phyloP scores from a whole-genome alignment of 2,113 vertebrate genomes.

The Cynopterus brachyotis region DNA sequence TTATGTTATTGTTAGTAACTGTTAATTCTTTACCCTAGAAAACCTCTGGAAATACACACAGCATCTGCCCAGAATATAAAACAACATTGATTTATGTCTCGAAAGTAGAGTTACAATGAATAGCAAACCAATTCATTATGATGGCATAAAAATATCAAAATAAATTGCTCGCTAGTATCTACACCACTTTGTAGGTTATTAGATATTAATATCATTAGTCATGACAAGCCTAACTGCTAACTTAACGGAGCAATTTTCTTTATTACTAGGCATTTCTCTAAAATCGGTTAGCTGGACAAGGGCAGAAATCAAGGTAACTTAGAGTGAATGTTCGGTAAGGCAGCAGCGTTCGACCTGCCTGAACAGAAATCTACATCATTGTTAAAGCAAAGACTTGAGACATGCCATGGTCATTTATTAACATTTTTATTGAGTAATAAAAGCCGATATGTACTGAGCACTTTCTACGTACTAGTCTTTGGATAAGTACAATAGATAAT shows the following conservation, averaged over 20 bases:
- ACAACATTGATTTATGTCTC: slow-evolving; percentile 78
- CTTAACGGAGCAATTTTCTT: slow-evolving; percentile 67
- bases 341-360: neutral
- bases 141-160: slow-evolving; percentile 82
- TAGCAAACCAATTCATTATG: slow-evolving; percentile 83
- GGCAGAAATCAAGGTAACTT: slow-evolving; percentile 44
- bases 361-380: neutral
- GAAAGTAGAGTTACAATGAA: slow-evolving; percentile 76
- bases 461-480: neutral
- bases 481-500: neutral
- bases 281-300: slow-evolving; percentile 32
- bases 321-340: neutral
- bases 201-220: slow-evolving; percentile 76
- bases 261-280: slow-evolving; percentile 46
- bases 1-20: slow-evolving; percentile 75
- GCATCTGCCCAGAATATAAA: slow-evolving; percentile 77
- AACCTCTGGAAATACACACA: slow-evolving; percentile 72
- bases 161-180: slow-evolving; percentile 77
- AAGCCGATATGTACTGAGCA: neutral
- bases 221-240: slow-evolving; percentile 64
- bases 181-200: slow-evolving; percentile 70
- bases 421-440: neutral
- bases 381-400: neutral
- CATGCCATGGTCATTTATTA: neutral
- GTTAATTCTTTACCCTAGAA: slow-evolving; percentile 71